Evolutionary conservation across 2,888 invertebrate species (phyloP).

Genomic region (Stegophylla sp.): DNA sequence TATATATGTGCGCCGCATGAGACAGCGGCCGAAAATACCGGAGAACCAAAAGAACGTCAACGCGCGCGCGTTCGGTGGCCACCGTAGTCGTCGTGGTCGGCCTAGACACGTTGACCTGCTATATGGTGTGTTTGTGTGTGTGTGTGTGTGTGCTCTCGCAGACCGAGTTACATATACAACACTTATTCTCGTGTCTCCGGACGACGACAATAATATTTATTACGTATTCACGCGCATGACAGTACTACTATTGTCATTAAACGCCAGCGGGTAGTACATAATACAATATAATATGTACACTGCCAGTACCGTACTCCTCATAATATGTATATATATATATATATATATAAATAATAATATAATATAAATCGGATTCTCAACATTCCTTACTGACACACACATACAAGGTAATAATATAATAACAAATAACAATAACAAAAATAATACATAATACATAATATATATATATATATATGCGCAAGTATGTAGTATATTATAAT

Average conservation of each 20-base stretch:
- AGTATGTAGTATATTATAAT: not conserved
- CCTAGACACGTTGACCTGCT: constrained; percentile 3
- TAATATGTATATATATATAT: not conserved
- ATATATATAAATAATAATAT: not conserved
- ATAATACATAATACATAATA: constrained; percentile 16
- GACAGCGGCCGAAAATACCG: not conserved
- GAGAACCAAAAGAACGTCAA: too few species aligned
- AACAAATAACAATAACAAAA: not conserved
- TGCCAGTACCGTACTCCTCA: too few species aligned
- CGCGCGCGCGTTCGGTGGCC: not conserved
- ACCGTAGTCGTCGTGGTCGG: not conserved
- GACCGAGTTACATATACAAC: not conserved
- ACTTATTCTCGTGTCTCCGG: not conserved
- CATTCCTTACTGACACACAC: constrained; percentile 31
- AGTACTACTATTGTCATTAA: not conserved
- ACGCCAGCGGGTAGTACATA: not conserved
- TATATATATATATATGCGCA: not conserved
- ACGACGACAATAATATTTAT: not conserved
- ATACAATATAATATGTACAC: not conserved
- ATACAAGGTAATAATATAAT: not conserved
- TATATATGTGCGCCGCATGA: not conserved
- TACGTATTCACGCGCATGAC: not conserved
- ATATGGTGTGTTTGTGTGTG: not conserved
- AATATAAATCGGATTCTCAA: not conserved
- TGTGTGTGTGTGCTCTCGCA: not conserved